Evolutionary conservation across 2,888 invertebrate species (phyloP), one percentile per base, ranked within the genome.

Genomic region (Agrilus biguttatus): DNA sequence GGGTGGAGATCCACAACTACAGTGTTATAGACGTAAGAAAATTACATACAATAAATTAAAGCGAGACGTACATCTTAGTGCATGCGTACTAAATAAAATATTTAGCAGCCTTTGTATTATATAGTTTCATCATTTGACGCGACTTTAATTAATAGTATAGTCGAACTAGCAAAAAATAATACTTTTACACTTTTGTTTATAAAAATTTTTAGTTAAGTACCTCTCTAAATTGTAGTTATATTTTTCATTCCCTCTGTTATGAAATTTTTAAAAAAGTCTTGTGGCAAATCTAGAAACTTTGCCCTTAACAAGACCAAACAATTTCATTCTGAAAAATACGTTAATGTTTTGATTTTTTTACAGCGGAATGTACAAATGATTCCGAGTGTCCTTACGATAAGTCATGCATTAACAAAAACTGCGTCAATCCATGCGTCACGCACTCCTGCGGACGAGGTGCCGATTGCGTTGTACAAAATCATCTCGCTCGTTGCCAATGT

Each of bases 321-420:
- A 34, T n/a, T 12, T 34, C 8, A 35, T 14, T 7, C 6, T 13
- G 10, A 14, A 17, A 12, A 36, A 8, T 13, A 3, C 2, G 1
- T 42, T 5, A n/a, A 28, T 36, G 14, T 33, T 33, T 45, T 10
- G 2, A n/a, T 5, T 23, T 1, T 36, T 56, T 66, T 68, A 43
- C 62, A 88, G 87, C 86, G 40, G 87, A 88, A 68, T 89, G 90
- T 62, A 79, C 79, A 52, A 64, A 73, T 3, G 81, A 90, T 57
- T 69, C 75, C 17, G 80, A 89, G 49, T 92, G 92, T 67, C 87
- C 89, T 12, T 85, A 83, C 59, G 83, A 89, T 58, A 84, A 85
- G 63, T 74, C 75, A 33, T 91, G 91, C 58, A 70, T 81, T 39
- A 83, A 80, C 55, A 76, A 79, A 50, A 83, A 84, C 56, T 90